phyloP scores from a whole-genome alignment of 2,797 vertebrate species.

The Vireo griseus region DNA sequence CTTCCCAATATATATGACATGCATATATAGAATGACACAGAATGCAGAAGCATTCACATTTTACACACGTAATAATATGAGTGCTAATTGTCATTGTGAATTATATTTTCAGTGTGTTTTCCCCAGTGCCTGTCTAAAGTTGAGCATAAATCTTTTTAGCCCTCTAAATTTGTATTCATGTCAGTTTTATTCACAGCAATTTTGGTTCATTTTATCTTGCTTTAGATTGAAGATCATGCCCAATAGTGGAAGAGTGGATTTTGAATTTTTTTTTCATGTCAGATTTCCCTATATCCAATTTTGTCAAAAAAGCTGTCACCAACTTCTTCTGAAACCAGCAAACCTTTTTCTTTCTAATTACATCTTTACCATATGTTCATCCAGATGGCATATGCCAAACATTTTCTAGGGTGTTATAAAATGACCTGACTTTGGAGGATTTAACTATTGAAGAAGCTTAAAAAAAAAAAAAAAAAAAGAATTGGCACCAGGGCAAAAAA shows the following conservation, averaged over 20 bases:
- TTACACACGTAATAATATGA: background rate
- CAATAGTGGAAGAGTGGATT: background rate
- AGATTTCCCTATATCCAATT: conserved; percentile 55
- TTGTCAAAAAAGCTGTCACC: conserved; percentile 53
- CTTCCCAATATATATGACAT: background rate
- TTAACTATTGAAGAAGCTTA: conserved; percentile 56
- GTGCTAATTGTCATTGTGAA: background rate
- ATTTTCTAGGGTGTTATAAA: conserved; percentile 66
- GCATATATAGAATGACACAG: background rate
- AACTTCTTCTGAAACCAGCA: conserved; percentile 46
- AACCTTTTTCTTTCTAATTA: conserved; percentile 62
- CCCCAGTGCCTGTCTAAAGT: background rate
- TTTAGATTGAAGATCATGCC: background rate
- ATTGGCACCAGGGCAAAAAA: conserved; percentile 19
- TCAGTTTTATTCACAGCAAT: background rate
- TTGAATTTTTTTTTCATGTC: background rate
- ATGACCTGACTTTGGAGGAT: conserved; percentile 66
- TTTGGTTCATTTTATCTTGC: background rate
- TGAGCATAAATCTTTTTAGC: background rate
- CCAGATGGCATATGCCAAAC: conserved; percentile 68
- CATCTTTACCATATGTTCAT: conserved; percentile 68
- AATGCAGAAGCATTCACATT: background rate
- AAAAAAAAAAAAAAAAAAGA: conserved; percentile 1
- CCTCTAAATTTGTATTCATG: background rate
- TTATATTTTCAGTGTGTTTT: background rate